Evolutionary conservation across 2,113 vertebrate genomes (phyloP).

Genomic region (Coracopsis vasa): DNA sequence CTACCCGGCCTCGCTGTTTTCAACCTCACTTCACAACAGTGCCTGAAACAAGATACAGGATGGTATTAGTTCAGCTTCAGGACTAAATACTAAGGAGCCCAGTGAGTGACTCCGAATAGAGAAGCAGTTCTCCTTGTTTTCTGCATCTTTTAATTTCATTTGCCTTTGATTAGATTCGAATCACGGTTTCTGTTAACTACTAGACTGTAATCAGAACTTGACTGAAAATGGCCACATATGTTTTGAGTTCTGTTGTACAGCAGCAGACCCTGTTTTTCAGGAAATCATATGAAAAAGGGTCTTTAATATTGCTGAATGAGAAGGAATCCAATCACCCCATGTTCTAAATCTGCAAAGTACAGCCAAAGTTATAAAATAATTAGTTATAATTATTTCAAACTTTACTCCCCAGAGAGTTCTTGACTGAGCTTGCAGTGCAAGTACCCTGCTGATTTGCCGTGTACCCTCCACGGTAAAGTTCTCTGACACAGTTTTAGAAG

Average conservation of each 20-base stretch:
- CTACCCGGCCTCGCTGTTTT: neutral
- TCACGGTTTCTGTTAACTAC: neutral
- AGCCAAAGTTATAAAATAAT: neutral
- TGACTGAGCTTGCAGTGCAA: neutral
- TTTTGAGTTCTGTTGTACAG: neutral
- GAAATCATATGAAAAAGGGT: neutral
- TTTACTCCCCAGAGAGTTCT: neutral
- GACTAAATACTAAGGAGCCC: neutral
- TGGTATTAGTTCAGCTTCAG: neutral
- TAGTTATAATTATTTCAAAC: neutral
- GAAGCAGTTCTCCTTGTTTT: neutral
- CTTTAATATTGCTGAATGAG: neutral
- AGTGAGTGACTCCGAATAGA: neutral
- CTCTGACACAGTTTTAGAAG: neutral
- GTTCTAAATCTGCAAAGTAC: neutral
- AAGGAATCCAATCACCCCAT: neutral
- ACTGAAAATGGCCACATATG: rapidly evolving
- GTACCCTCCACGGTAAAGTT: neutral
- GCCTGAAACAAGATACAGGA: neutral
- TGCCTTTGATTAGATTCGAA: neutral
- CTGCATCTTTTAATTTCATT: neutral
- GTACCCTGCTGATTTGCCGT: neutral
- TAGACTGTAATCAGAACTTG: neutral
- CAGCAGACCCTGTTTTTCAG: neutral
- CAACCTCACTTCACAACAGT: neutral